These are phyloP conservation scores for Onychomys arenicola DNA, from an alignment of 2,797 vertebrate genomes.

Conservation along the genomic window DNA sequence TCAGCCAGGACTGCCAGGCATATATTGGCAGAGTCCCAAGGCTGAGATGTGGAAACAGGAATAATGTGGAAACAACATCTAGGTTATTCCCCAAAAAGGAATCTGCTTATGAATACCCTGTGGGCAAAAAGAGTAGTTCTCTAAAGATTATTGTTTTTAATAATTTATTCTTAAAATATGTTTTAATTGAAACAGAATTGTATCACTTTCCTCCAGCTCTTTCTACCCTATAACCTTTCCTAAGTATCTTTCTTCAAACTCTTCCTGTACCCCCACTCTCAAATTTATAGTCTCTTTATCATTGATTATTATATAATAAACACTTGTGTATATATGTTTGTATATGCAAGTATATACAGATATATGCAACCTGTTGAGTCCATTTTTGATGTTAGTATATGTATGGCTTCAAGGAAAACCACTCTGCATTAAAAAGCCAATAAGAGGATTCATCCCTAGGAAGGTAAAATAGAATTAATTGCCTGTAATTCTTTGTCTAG, in stretches of 20 bases:
- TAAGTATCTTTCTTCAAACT: background rate
- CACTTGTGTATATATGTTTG: no score
- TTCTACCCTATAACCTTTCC: background rate
- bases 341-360: background rate
- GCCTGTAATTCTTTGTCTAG: background rate
- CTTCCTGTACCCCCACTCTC: background rate
- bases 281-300: background rate
- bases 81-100: background rate
- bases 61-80: background rate
- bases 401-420: background rate
- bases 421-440: background rate
- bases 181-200: background rate
- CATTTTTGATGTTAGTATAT: background rate
- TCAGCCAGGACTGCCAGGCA: fast-evolving
- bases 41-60: background rate
- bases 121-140: background rate
- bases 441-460: background rate
- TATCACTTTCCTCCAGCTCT: background rate
- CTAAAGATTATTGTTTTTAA: background rate
- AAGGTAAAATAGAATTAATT: background rate
- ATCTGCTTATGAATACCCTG: background rate
- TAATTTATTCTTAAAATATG: background rate
- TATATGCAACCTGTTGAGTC: background rate
- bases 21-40: fast-evolving
- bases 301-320: background rate